Evolutionary conservation across 2,797 vertebrate genomes (phyloP), one percentile per base, ranked within the genome.

Genomic region (Rhynchotus rufescens): DNA sequence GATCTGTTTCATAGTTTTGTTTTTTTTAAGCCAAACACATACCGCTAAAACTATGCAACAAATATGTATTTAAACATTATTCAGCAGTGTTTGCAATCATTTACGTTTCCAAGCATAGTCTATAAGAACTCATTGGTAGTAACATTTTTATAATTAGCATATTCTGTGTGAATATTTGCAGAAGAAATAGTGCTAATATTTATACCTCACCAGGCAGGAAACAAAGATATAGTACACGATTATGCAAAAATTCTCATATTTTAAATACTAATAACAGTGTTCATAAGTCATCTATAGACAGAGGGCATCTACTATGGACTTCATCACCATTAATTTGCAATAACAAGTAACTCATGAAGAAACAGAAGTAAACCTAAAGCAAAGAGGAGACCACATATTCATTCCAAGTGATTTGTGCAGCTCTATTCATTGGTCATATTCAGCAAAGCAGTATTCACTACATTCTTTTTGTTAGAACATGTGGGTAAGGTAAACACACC

Each of bases 141-240:
- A 68, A 49, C 80, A 60, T 67, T 86, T 92, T 90, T 75, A 16
- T 80, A 88, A 91, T 79, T 49, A 54, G 38, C 23, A 20, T 77
- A 68, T 67, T 88, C 64, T 56, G 45, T 61, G 34, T 19, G 7
- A 91, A 28, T 88, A 57, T 84, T 89, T 88, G 5, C 2, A 8
- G 7, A 54, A 79, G 57, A 88, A 91, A 74, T 60, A 76, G 28
- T 71, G 12, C 32, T 89, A 73, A 49, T 85, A 89, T 73, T 91
- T 93, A 65, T 28, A 82, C 20, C n/a, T 86, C 32, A 60, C 11
- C 20, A 32, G 67, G 14, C 36, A 77, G 42, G 59, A 88, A 89
- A 81, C 62, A 1, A 80, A 81, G 32, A 80, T 76, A 49, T 44
- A 64, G 6, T 73, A 12, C 14, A 72, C 28, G 23, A 34, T 76